Evolutionary conservation across 1,140 invertebrate genomes (phyloP).

Genomic region (Odontomachus brunneus): DNA sequence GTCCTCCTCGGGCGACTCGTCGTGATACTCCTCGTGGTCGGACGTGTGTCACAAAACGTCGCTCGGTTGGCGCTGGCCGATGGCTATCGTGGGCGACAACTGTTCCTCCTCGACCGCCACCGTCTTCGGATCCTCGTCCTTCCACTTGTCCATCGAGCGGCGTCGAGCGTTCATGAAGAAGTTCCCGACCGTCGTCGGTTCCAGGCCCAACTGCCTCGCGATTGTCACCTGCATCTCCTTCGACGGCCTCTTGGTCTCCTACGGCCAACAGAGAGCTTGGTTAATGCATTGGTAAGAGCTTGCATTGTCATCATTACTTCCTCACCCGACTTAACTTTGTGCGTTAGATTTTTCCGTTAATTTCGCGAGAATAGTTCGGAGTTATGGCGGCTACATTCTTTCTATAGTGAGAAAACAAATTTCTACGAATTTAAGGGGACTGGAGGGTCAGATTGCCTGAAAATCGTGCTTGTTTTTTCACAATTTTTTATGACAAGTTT

Average conservation of each 20-base stretch:
- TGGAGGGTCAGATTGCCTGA: no score
- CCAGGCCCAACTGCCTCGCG: slow-evolving; percentile 97
- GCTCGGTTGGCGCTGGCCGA: slow-evolving; percentile 82
- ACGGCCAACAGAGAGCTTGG: slow-evolving; percentile 76
- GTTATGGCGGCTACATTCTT: no score
- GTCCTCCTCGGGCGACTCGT: slow-evolving; percentile 84
- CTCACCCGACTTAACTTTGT: no score
- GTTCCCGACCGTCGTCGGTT: slow-evolving; percentile 99
- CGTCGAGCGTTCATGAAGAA: slow-evolving; percentile 99
- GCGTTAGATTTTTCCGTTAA: no score
- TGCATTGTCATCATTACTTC: no score
- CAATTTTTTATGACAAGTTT: no score
- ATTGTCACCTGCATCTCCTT: slow-evolving; percentile 99
- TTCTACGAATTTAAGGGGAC: no score
- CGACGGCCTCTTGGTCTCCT: slow-evolving; percentile 99
- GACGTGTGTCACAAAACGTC: slow-evolving; percentile 86
- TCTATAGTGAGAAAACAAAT: no score
- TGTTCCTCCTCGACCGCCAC: slow-evolving; percentile 83
- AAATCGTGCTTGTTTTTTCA: no score
- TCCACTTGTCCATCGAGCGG: slow-evolving; percentile 99
- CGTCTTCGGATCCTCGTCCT: slow-evolving; percentile 92
- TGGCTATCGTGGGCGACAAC: slow-evolving; percentile 84
- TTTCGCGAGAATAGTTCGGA: no score
- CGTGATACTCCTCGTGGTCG: slow-evolving; percentile 85
- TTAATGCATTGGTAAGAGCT: slow-evolving; percentile 1